These are phyloP conservation scores for Ellobius talpinus DNA, from an alignment of 2,113 vertebrate species.

Conservation along the genomic window DNA sequence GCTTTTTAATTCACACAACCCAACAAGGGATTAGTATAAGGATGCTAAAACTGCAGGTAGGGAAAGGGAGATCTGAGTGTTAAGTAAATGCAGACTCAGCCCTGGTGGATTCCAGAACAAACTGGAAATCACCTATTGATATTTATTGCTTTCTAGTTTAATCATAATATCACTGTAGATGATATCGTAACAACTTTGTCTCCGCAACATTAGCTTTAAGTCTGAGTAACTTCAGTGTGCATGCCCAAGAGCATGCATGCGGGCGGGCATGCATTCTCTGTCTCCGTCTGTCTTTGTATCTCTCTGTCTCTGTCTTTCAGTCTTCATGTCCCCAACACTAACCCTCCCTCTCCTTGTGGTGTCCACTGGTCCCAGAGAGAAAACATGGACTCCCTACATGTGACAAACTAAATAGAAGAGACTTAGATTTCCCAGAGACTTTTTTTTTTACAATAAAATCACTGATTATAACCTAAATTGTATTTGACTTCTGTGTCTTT, in stretches of 20 bases:
- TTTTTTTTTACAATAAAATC: constrained; percentile 74
- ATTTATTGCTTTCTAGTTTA: background rate
- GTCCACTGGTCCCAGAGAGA: background rate
- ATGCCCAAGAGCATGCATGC: background rate
- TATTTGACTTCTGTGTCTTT: constrained; percentile 84
- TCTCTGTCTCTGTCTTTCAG: background rate
- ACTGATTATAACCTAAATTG: constrained; percentile 83
- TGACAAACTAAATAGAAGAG: constrained; percentile 60
- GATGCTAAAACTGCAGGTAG: background rate
- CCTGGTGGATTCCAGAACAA: background rate
- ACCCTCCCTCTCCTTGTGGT: background rate
- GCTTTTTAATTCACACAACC: background rate
- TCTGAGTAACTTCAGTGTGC: background rate
- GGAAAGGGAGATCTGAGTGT: background rate
- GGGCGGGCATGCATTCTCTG: background rate
- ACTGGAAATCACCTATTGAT: background rate
- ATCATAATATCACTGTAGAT: background rate
- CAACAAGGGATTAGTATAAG: fast-evolving
- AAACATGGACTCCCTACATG: background rate
- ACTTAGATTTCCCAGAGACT: constrained; percentile 73
- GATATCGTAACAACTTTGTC: background rate
- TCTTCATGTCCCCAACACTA: background rate
- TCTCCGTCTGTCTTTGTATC: background rate
- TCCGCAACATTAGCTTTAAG: background rate
- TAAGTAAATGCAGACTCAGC: background rate